Base-by-base conservation (phyloP, 1,140 invertebrate species). In the Pemphigus obesinymphae region DNA sequence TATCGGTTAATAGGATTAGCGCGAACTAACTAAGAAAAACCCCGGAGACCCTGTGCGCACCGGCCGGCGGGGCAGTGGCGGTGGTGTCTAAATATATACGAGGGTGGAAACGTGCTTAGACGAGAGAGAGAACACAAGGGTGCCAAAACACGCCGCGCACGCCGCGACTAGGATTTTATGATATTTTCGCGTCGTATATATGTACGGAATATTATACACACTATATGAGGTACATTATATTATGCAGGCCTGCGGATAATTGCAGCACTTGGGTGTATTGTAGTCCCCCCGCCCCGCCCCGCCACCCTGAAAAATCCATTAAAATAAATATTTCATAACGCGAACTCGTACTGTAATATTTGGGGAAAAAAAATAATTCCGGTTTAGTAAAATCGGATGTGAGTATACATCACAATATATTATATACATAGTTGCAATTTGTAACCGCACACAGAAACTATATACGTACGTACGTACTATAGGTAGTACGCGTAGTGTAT, bases 1-100 rank as follows among this genome's bases (percentile, higher is more conserved):
- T 80, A 80, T 80, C 76, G 76, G 76, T 80, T 80, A 80, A 80
- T 80, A 80, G 76, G 76, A 80, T 80, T 80, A 80, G 76, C 53
- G 76, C 76, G 55, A 45, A 80, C 76, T 80, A 80, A 80, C 76
- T 80, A 80, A 80, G 76, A 80, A 80, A 80, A 80, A 43, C 55
- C 76, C 76, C 76, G 76, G 76, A 80, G 37, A 61, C 55, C 55
- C 76, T 29, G 63, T 20, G 76, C 23, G 75, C 8, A 40, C n/a
- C n/a, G 20, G 63, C 11, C 7, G 61, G 17, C 34, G 73, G 40
- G 50, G 29, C 75, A 23, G 29, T 7, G 55, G 55, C 53, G 55
- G 76, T 29, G 37, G 76, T 45, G 76, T 55, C 48, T 78, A 78
- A 53, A 78, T 45, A n/a, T n/a, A 63, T 61, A 80, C 76, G 76